Base-by-base conservation (phyloP, 2,113 vertebrate species). In the Panthera leo region DNA sequence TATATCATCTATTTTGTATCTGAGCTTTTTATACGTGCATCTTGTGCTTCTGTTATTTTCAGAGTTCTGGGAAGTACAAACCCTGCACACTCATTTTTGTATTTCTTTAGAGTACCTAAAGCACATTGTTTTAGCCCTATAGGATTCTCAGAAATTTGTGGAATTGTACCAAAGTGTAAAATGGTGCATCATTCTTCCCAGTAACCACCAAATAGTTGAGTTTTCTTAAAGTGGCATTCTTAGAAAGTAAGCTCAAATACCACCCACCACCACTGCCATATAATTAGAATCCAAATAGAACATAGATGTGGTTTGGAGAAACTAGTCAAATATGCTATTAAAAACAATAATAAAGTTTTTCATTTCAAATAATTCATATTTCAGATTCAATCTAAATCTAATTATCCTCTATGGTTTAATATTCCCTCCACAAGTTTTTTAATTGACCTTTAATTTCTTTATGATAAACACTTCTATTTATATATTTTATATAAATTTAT, bases 11-110 rank as follows among this genome's bases (percentile, higher is more conserved):
- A 61, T 67, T 84, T 83, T 87, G 16, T 51, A 88, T 34, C n/a
- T 95, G 55, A 73, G 31, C 1, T 53, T 85, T 91, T 18, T 48
- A 42, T 5, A 25, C 42, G 10, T 89, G 4, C 76, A 29, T 89
- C 34, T 94, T 73, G 75, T 61, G 97, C 29, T 36, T 82, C 53
- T 39, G 76, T 73, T 94, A 92, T 70, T 90, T 63, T n/a, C 63
- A 70, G 16, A 63, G 11, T 53, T 91, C 65, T 80, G 9, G 25
- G 93, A 91, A 84, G 29, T 10, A 39, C 3, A 93, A 51, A n/a
- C 9, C 45, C 70, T 13, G 39, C 19, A 39, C 75, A 42, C 36
- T 85, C 14, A 63, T 80, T 82, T 96, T 76, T 42, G 0, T 45
- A 67, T 61, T 18, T 25, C 92, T 7, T 87, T 87, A 79, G 88